Percentiles rank a stretch among this genome's conserved stretches.
These are phyloP conservation scores for Rachycentron canadum DNA, from an alignment of 2,797 vertebrate species.

Conservation along the genomic window DNA sequence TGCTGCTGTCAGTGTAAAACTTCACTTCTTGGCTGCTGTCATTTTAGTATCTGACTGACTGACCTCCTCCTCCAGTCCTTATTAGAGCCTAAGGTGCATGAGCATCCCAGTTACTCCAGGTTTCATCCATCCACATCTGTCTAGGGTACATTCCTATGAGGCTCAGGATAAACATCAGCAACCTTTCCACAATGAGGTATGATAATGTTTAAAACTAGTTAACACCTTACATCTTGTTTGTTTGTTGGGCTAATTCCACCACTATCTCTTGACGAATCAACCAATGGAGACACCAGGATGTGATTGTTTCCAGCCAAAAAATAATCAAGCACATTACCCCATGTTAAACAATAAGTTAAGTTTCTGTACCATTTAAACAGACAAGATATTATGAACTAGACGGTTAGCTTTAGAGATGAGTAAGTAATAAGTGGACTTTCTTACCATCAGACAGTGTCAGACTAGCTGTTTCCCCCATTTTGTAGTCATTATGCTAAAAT, in stretches of 20 bases:
- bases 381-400: not conserved
- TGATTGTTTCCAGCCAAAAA: not conserved
- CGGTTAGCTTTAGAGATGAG: not conserved
- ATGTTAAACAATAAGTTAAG: not conserved
- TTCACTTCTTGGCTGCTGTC: not conserved
- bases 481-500: conserved; percentile 7
- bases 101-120: not conserved
- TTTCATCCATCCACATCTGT: not conserved
- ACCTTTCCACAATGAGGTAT: not conserved
- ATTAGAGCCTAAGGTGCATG: not conserved
- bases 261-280: not conserved
- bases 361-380: not conserved
- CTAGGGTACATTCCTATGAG: no score
- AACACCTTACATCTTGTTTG: not conserved
- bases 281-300: not conserved
- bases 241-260: no score
- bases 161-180: no score
- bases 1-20: not conserved
- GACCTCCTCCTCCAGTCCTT: not conserved
- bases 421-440: not conserved
- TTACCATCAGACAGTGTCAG: not conserved
- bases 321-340: not conserved
- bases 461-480: not conserved
- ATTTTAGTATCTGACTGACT: conserved; percentile 10
- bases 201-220: not conserved